Conservation (phyloP, 2,888 invertebrate genomes). For the Spilosoma lubricipeda region DNA sequence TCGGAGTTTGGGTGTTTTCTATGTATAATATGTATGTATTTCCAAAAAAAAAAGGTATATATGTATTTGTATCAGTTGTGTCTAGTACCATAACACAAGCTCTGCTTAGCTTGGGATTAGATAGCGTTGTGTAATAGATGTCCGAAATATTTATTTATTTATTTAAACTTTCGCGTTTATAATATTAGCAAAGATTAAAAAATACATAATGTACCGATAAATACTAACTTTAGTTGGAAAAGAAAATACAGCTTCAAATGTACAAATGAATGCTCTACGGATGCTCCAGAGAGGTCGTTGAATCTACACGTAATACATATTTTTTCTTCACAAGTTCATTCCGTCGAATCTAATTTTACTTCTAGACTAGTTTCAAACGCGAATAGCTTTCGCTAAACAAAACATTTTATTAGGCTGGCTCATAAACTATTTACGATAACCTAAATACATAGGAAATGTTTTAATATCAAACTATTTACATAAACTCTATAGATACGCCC, state of each 20-base stretch:
- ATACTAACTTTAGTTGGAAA: neutral
- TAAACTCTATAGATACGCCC: slow-evolving; percentile 1
- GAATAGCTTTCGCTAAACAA: slow-evolving; percentile 9
- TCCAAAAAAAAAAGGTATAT: too few relatives aligned
- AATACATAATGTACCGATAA: neutral
- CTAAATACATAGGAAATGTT: slow-evolving; percentile 19
- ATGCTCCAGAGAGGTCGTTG: neutral
- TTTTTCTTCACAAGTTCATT: neutral
- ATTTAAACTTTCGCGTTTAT: too few relatives aligned
- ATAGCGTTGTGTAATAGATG: too few relatives aligned
- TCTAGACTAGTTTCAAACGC: neutral
- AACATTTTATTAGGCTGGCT: slow-evolving; percentile 13
- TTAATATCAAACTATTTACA: slow-evolving; percentile 13
- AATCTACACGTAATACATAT: neutral
- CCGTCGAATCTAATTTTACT: slow-evolving; percentile 17
- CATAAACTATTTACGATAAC: slow-evolving; percentile 29
- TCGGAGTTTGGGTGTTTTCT: too few relatives aligned
- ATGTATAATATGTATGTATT: too few relatives aligned
- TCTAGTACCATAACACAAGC: too few relatives aligned
- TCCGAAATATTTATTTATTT: too few relatives aligned
- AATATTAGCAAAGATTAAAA: too few relatives aligned
- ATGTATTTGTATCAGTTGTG: too few relatives aligned
- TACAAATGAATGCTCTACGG: neutral
- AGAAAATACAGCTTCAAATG: neutral
- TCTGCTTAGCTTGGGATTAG: too few relatives aligned